Percentiles rank a stretch among this genome's conserved stretches.
Evolutionary conservation across 2,888 invertebrate species (phyloP).

Genomic region (Adelognathus sp.): DNA sequence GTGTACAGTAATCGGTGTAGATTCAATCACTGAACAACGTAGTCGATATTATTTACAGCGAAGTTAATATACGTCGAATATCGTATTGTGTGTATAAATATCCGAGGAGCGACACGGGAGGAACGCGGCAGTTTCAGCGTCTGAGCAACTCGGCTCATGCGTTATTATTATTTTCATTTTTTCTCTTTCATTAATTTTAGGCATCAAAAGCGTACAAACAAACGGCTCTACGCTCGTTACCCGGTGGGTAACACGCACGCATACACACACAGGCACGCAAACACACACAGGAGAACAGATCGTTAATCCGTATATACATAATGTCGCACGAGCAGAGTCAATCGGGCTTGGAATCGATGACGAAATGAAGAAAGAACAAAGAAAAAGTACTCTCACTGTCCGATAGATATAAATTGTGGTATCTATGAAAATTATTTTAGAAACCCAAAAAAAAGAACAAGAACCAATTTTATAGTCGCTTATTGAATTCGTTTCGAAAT

Average conservation of each 20-base stretch:
- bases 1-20: slow-evolving; percentile 2
- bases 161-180: neutral
- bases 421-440: slow-evolving; percentile 10
- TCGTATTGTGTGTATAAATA: slow-evolving; percentile 13
- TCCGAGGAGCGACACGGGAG: slow-evolving; percentile 15
- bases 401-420: neutral
- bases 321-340: neutral
- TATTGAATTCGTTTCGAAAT: slow-evolving; percentile 46
- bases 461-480: slow-evolving; percentile 22
- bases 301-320: neutral
- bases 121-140: slow-evolving; percentile 47
- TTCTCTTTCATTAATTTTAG: slow-evolving; percentile 12
- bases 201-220: slow-evolving; percentile 22
- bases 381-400: neutral
- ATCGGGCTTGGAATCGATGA: slow-evolving; percentile 18
- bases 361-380: slow-evolving; percentile 1
- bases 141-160: slow-evolving; percentile 30
- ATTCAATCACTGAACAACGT: slow-evolving; percentile 18
- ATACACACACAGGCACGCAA: neutral
- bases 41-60: slow-evolving; percentile 25
- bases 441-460: slow-evolving; percentile 8
- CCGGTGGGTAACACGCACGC: neutral
- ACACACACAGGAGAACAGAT: slow-evolving; percentile 9
- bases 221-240: neutral
- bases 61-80: slow-evolving; percentile 11